Evolutionary conservation across 2,888 invertebrate genomes (phyloP).

Genomic region (Hartigia nigra): DNA sequence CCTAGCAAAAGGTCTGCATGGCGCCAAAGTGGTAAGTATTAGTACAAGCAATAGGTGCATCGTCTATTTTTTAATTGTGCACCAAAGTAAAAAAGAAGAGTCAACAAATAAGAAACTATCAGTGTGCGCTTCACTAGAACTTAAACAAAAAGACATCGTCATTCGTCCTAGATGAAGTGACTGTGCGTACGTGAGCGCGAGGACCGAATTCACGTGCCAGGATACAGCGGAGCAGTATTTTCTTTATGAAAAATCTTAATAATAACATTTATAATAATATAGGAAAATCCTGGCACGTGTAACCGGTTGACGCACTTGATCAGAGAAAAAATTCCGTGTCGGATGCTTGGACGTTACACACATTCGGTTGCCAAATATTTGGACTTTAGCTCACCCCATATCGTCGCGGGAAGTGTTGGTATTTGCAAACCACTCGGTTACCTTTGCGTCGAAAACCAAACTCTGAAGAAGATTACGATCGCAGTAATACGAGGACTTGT

Average conservation of each 20-base stretch:
- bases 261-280: neutral
- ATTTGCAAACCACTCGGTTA: conserved; percentile 88
- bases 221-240: neutral
- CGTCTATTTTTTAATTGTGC: conserved; percentile 29
- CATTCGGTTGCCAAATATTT: conserved; percentile 10
- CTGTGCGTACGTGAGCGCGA: neutral
- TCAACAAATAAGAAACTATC: conserved; percentile 6
- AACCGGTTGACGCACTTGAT: neutral
- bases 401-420: conserved; percentile 81
- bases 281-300: neutral
- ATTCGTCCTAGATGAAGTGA: neutral
- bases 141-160: neutral
- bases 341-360: neutral
- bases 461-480: conserved; percentile 88
- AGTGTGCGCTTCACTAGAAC: neutral
- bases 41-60: conserved; percentile 61
- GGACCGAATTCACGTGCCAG: neutral
- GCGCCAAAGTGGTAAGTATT: conserved; percentile 64
- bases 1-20: conserved; percentile 86
- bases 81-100: conserved; percentile 24
- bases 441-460: conserved; percentile 88
- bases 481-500: conserved; percentile 73
- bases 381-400: conserved; percentile 70
- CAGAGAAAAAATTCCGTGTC: neutral
- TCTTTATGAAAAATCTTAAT: neutral